phyloP scores from a whole-genome alignment of 1,140 invertebrate species.

The Periplaneta americana region DNA sequence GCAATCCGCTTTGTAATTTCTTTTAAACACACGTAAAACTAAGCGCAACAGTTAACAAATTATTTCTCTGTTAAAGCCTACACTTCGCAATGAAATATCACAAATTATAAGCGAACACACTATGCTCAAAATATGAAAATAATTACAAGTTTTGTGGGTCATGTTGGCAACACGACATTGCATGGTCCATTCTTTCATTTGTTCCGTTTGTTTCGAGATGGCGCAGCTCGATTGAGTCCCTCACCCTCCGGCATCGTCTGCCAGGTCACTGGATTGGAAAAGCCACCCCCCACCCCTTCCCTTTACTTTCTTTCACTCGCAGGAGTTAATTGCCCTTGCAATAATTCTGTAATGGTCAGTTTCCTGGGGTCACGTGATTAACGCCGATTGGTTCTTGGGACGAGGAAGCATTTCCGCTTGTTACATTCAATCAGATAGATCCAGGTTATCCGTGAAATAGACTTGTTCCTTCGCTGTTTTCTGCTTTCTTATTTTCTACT shows the following conservation, averaged over 20 bases:
- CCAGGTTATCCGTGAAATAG: background rate
- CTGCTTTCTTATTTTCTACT: background rate
- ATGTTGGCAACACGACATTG: no score
- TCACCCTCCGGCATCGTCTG: background rate
- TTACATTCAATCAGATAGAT: background rate
- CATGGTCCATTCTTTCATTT: background rate
- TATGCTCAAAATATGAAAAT: no score
- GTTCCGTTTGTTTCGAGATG: background rate
- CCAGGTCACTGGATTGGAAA: background rate
- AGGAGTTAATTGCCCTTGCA: background rate
- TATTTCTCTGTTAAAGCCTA: no score
- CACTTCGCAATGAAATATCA: no score
- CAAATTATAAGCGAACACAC: no score
- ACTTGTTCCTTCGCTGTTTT: background rate
- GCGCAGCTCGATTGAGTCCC: background rate
- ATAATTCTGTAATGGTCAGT: background rate
- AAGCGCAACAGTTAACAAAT: no score
- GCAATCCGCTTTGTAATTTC: no score
- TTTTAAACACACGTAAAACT: no score
- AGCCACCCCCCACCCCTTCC: background rate
- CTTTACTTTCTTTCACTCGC: background rate
- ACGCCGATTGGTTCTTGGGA: conserved; percentile 4
- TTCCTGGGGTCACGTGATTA: conserved; percentile 1
- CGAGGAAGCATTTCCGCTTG: background rate
- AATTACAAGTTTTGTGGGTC: no score